Evolutionary conservation across 2,888 invertebrate genomes (phyloP).

Genomic region (Ischnus inquisitorius): DNA sequence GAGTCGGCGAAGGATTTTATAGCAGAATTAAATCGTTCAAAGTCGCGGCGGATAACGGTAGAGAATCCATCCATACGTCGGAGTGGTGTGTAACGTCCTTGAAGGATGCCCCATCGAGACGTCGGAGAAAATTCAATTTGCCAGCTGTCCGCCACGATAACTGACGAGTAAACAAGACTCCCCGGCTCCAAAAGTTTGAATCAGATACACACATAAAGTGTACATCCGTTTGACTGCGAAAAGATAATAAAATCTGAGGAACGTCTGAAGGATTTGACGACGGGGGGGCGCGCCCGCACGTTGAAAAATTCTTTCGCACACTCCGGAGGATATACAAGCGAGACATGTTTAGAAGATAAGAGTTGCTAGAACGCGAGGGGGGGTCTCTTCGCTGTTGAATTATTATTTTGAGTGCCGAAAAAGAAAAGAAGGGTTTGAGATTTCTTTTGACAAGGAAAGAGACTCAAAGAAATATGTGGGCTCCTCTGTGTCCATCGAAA

Average conservation of each 20-base stretch:
- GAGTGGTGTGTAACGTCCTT: conserved; percentile 8
- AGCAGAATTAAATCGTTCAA: conserved; percentile 23
- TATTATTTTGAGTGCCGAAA: too few relatives aligned
- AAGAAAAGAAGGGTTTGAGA: too few relatives aligned
- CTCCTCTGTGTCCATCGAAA: not conserved
- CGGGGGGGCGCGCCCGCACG: not conserved
- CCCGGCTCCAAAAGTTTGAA: not conserved
- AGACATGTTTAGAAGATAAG: conserved; percentile 30
- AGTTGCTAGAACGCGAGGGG: not conserved
- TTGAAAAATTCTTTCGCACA: not conserved
- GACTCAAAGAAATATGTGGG: conserved; percentile 17
- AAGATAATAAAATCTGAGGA: conserved; percentile 23
- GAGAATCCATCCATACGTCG: conserved; percentile 9
- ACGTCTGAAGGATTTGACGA: conserved; percentile 30
- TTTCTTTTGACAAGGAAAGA: conserved; percentile 14
- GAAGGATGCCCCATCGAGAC: conserved; percentile 6
- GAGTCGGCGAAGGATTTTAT: conserved; percentile 26
- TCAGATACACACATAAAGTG: not conserved
- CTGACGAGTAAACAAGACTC: conserved; percentile 67
- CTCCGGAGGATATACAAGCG: not conserved
- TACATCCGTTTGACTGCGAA: not conserved
- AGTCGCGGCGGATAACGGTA: conserved; percentile 4
- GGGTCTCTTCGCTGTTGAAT: not conserved
- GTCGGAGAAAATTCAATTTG: conserved; percentile 77
- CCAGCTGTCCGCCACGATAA: conserved; percentile 73